phyloP scores from a whole-genome alignment of 2,888 invertebrate genomes.

The Norana najaformis region DNA sequence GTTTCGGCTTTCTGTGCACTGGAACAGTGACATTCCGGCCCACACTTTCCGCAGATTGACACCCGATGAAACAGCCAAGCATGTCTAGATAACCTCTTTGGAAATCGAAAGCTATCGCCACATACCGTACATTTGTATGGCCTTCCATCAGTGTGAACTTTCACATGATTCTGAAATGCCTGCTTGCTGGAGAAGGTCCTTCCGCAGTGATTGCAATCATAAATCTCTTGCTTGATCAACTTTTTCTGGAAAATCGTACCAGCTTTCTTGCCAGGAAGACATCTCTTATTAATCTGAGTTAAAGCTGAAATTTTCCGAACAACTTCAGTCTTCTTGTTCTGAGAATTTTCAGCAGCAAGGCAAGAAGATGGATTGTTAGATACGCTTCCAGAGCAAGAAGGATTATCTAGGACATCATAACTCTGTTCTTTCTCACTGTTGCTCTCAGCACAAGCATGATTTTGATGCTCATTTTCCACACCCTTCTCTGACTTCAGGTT shows the following conservation, averaged over 20 bases:
- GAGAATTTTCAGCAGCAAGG: background rate
- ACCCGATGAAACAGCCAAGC: conserved; percentile 17
- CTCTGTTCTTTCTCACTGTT: no score
- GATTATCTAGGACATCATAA: background rate
- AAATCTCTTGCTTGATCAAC: background rate
- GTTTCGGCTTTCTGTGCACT: background rate
- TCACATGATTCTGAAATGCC: conserved; percentile 20
- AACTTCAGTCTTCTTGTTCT: background rate
- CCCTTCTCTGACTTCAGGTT: background rate
- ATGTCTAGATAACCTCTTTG: background rate
- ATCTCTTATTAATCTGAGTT: background rate
- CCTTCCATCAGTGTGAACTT: conserved; percentile 24
- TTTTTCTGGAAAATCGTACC: background rate
- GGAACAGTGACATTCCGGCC: background rate
- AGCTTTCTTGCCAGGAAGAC: background rate
- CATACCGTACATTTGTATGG: background rate
- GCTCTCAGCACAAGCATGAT: background rate
- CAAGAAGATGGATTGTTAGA: background rate
- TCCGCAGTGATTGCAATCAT: conserved; percentile 7
- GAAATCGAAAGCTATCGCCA: conserved; percentile 8
- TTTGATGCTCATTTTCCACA: no score
- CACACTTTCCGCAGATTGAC: background rate
- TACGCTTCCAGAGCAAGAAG: background rate
- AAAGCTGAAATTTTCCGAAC: background rate
- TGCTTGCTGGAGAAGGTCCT: background rate